Percentiles rank a stretch among this genome's conserved stretches.
These are phyloP conservation scores for Calameuta filiformis DNA, from an alignment of 2,888 invertebrate genomes.

Conservation along the genomic window DNA sequence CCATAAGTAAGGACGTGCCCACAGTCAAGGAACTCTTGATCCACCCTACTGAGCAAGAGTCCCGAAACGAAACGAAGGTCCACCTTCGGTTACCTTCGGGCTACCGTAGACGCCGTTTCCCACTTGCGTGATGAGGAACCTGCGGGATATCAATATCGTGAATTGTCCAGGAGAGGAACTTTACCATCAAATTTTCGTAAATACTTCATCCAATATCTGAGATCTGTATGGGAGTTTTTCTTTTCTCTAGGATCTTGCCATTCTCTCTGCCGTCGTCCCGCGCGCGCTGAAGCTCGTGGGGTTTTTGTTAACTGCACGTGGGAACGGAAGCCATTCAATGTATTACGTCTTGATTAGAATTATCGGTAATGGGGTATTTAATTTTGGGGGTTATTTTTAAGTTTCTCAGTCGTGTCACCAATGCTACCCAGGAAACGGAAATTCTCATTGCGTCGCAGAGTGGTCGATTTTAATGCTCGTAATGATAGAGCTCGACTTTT, in stretches of 20 bases:
- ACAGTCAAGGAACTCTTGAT: constrained; percentile 6
- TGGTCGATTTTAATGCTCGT: constrained; percentile 19
- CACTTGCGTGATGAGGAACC: constrained; percentile 41
- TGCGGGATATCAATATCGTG: constrained; percentile 55
- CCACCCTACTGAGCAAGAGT: constrained; percentile 35
- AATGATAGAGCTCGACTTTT: constrained; percentile 45
- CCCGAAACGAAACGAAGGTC: constrained; percentile 36
- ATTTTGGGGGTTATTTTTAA: not conserved
- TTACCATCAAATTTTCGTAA: constrained; percentile 50
- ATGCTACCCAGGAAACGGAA: not conserved
- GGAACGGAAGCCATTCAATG: not conserved
- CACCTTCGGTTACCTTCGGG: constrained; percentile 27
- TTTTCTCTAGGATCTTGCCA: not conserved
- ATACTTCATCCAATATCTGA: constrained; percentile 34
- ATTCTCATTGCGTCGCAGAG: not conserved
- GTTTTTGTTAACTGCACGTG: not conserved
- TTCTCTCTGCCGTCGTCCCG: not conserved
- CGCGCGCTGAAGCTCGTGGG: not conserved
- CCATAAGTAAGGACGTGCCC: not conserved
- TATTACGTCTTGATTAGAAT: not conserved
- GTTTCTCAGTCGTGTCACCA: not conserved
- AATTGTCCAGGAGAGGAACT: constrained; percentile 48
- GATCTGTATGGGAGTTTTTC: not conserved
- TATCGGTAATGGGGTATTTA: not conserved
- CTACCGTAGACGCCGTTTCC: constrained; percentile 7